Evolutionary conservation across 2,797 vertebrate genomes (phyloP).

Genomic region (Malacoraja senta): DNA sequence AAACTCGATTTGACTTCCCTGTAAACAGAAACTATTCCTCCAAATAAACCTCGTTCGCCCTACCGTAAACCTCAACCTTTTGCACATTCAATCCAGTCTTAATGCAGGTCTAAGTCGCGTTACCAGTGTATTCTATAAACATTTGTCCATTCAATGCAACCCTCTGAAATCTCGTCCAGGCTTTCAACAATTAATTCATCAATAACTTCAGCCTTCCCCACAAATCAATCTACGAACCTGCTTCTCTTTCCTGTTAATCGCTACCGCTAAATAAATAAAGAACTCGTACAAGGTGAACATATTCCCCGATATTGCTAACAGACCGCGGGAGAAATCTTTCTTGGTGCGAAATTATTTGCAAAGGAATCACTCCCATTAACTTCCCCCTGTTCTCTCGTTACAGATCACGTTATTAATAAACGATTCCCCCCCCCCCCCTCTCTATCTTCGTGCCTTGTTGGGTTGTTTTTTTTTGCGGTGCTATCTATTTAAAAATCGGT

Average conservation of each 20-base stretch:
- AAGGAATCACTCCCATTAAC: neutral
- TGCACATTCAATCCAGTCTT: neutral
- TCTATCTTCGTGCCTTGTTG: neutral
- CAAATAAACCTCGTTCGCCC: neutral
- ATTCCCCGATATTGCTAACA: neutral
- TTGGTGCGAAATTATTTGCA: neutral
- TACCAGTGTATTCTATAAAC: too few species aligned
- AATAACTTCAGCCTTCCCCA: too few species aligned
- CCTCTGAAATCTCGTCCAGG: neutral
- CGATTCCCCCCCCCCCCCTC: neutral
- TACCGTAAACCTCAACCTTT: neutral
- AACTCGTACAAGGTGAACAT: neutral
- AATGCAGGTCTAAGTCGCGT: neutral
- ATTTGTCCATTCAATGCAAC: too few species aligned
- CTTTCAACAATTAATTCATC: neutral
- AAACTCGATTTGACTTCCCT: too few species aligned
- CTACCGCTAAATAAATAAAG: neutral
- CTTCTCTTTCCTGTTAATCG: neutral
- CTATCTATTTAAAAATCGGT: neutral
- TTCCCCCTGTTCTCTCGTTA: neutral
- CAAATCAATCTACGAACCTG: neutral
- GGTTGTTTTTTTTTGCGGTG: neutral
- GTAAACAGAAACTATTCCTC: too few species aligned
- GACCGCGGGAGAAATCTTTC: neutral
- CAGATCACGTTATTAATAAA: neutral